A percentile compares a stretch with the other conserved stretches of the same genome.
Conservation (phyloP, 2,113 vertebrate species). For the Podilymbus podiceps region DNA sequence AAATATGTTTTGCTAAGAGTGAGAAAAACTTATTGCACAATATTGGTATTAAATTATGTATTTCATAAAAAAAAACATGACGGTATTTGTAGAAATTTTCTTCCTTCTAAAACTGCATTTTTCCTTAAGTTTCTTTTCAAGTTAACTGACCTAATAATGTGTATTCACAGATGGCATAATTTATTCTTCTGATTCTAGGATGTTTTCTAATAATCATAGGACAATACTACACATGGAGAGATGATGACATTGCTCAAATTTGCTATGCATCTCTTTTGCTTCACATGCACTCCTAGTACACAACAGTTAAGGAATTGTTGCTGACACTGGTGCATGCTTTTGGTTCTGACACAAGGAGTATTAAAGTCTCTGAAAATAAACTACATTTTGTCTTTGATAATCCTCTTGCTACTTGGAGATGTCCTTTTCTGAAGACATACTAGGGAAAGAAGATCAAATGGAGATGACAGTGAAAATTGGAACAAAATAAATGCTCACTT, state of each 20-base stretch:
- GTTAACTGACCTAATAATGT: neutral
- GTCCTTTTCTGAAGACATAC: neutral
- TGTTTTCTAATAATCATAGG: neutral
- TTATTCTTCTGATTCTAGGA: neutral
- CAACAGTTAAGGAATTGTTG: neutral
- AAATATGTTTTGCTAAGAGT: neutral
- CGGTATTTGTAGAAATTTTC: neutral
- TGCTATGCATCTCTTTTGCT: neutral
- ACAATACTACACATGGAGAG: neutral
- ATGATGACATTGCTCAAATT: neutral
- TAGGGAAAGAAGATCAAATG: neutral
- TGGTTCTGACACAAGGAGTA: neutral
- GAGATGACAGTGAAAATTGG: neutral
- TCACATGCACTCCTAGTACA: neutral
- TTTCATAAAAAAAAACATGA: neutral
- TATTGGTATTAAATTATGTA: neutral
- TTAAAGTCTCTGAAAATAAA: neutral
- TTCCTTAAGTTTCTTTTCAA: neutral
- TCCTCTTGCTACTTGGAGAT: neutral
- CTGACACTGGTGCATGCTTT: neutral
- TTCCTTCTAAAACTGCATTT: neutral
- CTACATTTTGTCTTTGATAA: neutral
- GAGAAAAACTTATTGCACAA: neutral
- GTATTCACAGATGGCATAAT: neutral
- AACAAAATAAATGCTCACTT: neutral